Base-by-base conservation (phyloP, 2,888 invertebrate species). In the Cryptosula pallasiana region DNA sequence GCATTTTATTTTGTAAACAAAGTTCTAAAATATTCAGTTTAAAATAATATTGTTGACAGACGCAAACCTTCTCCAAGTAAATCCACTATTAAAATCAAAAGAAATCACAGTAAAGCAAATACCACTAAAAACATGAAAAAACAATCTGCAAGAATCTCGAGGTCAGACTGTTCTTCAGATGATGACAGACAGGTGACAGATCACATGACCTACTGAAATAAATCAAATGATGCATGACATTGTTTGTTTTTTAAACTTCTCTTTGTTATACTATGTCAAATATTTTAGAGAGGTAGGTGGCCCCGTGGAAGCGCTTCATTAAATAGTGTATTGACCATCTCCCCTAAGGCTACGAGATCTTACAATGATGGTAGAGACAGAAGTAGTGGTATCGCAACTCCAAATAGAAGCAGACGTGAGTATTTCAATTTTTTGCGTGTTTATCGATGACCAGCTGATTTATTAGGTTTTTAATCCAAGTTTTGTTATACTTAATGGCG, bases 271-370 rank as follows among this genome's bases (percentile, higher is more conserved):
- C 45, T 45, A 45, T 45, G 20, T 45, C 9, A 2, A 3, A 5
- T 3, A 13, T 63, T 63, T 9, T 34, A 63, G 63, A 13, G 9
- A 34, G 34, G 27, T 2, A 63, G 63, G 32, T 63, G 63, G 63
- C 63, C 63, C 13, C 25, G 63, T 29, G 63, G 63, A 63, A 63
- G 63, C 32, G 63, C 63, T 13, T 63, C 63, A 3, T 27, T 63
- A 5, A 63, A 32, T n/a, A 63, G 63, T 32, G 63, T 63, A 2
- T 13, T 63, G 5, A 63, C 63, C 32, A 34, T 63, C 2, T 63
- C 63, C 2, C 63, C 63, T 63, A 27, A 32, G 27, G 32, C 27
- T 63, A 20, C 13, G 13, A 63, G 63, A 32, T 63, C 63, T 29
- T 25, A 16, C 25, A 29, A 27, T 13, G 25, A 32, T 2, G 3